Conservation (phyloP, 2,888 invertebrate genomes). For the Branchellion lobata region DNA sequence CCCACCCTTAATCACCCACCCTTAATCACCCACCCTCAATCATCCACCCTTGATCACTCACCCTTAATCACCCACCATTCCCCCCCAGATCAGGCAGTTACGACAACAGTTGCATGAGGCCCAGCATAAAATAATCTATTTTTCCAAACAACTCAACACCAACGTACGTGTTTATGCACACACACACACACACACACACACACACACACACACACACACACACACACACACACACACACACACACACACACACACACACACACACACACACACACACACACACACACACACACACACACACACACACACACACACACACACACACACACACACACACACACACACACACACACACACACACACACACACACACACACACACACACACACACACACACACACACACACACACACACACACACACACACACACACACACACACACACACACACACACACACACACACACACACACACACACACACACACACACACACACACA, state of each 20-base stretch:
- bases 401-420: conserved; percentile 27
- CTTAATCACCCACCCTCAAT: no score
- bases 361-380: conserved; percentile 27
- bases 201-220: no score
- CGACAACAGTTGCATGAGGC: no score
- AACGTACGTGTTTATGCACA: no score
- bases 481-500: conserved; percentile 29
- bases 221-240: no score
- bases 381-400: conserved; percentile 23
- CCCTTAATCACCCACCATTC: no score
- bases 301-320: conserved; percentile 29
- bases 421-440: conserved; percentile 22
- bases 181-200: no score
- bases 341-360: conserved; percentile 29
- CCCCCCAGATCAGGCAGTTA: no score
- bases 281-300: conserved; percentile 24
- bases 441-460: conserved; percentile 29
- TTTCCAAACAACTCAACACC: no score
- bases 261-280: conserved; percentile 25
- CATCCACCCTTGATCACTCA: no score
- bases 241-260: conserved; percentile 18
- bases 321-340: conserved; percentile 29
- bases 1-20: no score
- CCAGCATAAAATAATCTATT: no score
- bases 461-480: conserved; percentile 29